Base-by-base conservation (phyloP, 2,113 vertebrate species). In the Zosterops hypoxanthus region DNA sequence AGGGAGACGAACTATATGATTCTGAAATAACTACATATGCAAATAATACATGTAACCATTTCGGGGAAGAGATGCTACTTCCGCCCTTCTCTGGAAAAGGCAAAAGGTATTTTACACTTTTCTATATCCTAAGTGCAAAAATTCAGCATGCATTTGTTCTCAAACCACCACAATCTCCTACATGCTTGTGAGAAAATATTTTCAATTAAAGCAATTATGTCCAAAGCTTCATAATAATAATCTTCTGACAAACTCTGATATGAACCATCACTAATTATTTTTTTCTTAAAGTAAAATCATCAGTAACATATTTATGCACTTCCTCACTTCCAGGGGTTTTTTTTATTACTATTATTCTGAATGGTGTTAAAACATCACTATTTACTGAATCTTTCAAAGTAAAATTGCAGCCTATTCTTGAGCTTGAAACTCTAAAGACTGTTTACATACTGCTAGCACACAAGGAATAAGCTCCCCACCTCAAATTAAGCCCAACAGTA, bases 71-170 rank as follows among this genome's bases (percentile, higher is more conserved):
- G 24, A 24, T 28, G 12, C 3, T 59, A 60, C 39, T 61, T 41
- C 4, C 47, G 7, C 8, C 26, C 12, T 23, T 23, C 3, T n/a
- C 24, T 31, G 11, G 50, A 82, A 82, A 89, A 57, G 5, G 5
- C 36, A 61, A 57, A 7, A 68, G 8, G 7, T 52, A 29, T 33
- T 36, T 36, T 36, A 9, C 36, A 36, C 8, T 79, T 39, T 73
- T 47, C 41, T 44, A 46, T 25, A 33, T 4, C 6, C 11, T 16
- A 77, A 47, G 9, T 52, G n/a, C 21, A 89, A 79, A 91, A 79
- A 20, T 34, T 63, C 52, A 36, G 12, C 0, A 0, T 31, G 33
- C 4, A 29, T 59, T 75, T 75, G 8, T 73, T 73, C 31, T 39
- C 52, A 42, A 66, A 59, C 49, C 1, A 1, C 14, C 52, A 70